Conservation (phyloP, 2,113 vertebrate species). For the Ictalurus furcatus region DNA sequence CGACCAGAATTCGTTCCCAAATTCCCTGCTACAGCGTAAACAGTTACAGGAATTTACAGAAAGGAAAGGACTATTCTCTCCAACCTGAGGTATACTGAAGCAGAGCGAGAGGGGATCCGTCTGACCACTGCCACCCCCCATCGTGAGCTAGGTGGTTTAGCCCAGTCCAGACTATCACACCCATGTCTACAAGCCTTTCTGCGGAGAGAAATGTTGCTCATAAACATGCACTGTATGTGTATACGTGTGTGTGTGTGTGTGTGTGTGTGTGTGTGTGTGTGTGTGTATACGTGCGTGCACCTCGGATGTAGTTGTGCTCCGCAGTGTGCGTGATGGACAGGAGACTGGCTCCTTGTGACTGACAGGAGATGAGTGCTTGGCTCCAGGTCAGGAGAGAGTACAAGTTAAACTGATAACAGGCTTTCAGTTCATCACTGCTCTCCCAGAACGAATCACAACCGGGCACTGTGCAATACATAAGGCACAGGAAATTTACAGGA, state of each 20-base stretch:
- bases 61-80: not conserved
- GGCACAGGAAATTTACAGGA: not conserved
- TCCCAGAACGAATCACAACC: conserved; percentile 83
- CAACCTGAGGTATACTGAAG: conserved; percentile 85
- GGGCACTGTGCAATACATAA: conserved; percentile 58
- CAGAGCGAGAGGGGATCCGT: conserved; percentile 78
- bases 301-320: conserved; percentile 83
- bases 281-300: conserved; percentile 52
- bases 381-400: conserved; percentile 84
- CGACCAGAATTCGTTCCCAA: not conserved
- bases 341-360: conserved; percentile 84
- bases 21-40: not conserved
- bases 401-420: conserved; percentile 93
- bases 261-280: not conserved
- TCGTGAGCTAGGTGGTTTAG: conserved; percentile 81
- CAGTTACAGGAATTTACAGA: not conserved
- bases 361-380: conserved; percentile 82
- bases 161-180: conserved; percentile 83
- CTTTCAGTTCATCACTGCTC: conserved; percentile 68
- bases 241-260: not conserved
- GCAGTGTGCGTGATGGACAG: conserved; percentile 78
- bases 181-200: conserved; percentile 78
- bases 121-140: conserved; percentile 91
- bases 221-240: not conserved
- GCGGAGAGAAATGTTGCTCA: conserved; percentile 35